Conservation (phyloP, 1,140 invertebrate species). For the Temnothorax nylanderi region DNA sequence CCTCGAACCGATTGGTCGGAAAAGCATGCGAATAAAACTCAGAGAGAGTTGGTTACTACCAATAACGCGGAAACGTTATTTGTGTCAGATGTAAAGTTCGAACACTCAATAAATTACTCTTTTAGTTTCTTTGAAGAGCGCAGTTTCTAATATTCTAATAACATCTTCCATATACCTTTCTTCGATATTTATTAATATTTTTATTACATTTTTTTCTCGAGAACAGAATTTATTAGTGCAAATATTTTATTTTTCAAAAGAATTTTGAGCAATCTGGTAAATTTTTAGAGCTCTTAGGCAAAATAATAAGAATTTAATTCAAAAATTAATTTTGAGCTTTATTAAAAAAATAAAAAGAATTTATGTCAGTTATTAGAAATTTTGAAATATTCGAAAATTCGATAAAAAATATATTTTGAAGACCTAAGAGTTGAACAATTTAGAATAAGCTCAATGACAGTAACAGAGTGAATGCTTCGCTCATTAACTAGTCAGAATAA, state of each 20-base stretch:
- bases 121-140: not conserved
- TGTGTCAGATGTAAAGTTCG: not conserved
- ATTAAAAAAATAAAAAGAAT: not conserved
- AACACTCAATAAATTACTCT: not conserved
- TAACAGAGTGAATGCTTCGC: not conserved
- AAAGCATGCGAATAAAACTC: slow-evolving; percentile 32
- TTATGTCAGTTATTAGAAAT: not conserved
- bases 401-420: not conserved
- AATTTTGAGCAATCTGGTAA: not conserved
- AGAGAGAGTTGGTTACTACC: not conserved
- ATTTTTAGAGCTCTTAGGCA: not conserved
- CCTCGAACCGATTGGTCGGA: slow-evolving; percentile 2
- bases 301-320: not conserved
- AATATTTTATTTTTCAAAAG: not conserved
- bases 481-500: not conserved
- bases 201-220: not conserved
- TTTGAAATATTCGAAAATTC: not conserved
- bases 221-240: not conserved
- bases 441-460: not conserved
- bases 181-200: not conserved
- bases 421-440: not conserved
- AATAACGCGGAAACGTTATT: slow-evolving; percentile 9
- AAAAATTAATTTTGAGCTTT: not conserved
- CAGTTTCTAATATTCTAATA: not conserved
- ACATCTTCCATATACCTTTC: not conserved